Base-by-base conservation (phyloP, 2,888 invertebrate species). In the Eupelmus urozonus region DNA sequence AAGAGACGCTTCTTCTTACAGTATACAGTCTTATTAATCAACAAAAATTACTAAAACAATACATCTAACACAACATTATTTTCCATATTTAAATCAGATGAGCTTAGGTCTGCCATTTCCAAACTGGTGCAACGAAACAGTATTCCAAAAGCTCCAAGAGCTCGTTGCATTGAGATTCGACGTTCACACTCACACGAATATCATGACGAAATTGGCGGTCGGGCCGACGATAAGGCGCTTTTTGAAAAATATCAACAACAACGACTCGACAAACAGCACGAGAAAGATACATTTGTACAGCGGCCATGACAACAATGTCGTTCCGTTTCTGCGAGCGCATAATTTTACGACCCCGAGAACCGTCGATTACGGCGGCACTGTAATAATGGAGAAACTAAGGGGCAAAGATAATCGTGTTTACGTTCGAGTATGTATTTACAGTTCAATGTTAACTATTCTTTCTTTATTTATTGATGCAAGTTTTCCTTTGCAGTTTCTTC, bases 131-230 rank as follows among this genome's bases (percentile, higher is more conserved):
- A 29, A 16, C 9, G 2, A 27, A 2, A 16, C 40, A n/a, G 42
- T 42, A 1, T 57, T 11, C 18, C 1, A 69, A 27, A 51, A 57
- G 11, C 69, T 69, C 9, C 20, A 27, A 25, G 57, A 69, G 1
- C 1, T 69, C 2, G 55, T 27, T 2, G 57, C 69, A 1, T 7
- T 57, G 1, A 59, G 25, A 25, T 57, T 69, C 34, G 25, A 57
- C 11, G 7, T 42, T 2, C 25, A 42, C 16, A 11, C 45, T 0
- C 20, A 57, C 27, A 84, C 82, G 0, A 53, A 79, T 0, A 16
- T 73, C 9, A 11, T 85, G 67, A 85, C 34, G 34, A 76, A 81
- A 40, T 20, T 82, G 1, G 72, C 77, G 7, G 84, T 81, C 0
- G 85, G 85, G 1, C 45, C 65, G 45, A 45, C 82, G 4, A 63